Conservation (phyloP, 2,888 invertebrate species). For the Coleophora deauratella region DNA sequence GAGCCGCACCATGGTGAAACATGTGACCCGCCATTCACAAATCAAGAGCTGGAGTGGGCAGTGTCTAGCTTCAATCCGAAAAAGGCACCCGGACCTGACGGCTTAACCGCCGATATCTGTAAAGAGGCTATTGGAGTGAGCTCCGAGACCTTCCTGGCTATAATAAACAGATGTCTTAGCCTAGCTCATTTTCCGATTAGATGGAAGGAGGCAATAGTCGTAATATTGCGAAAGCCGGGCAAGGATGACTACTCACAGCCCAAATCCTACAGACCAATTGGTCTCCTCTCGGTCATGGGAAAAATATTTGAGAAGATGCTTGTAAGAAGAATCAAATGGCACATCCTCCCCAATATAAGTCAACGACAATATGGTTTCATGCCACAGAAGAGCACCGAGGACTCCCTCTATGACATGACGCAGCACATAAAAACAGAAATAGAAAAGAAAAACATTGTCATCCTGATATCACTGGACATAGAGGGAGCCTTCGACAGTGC, state of each 20-base stretch:
- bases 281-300: constrained; percentile 10
- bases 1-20: background rate
- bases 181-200: constrained; percentile 1
- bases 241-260: constrained; percentile 3
- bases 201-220: constrained; percentile 8
- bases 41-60: constrained; percentile 4
- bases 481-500: constrained; percentile 10
- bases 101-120: constrained; percentile 18
- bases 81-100: constrained; percentile 18
- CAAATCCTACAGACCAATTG: constrained; percentile 11
- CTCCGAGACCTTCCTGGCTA: background rate
- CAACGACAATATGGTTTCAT: constrained; percentile 12
- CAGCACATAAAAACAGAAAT: background rate
- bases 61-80: constrained; percentile 7
- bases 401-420: constrained; percentile 4
- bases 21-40: constrained; percentile 10
- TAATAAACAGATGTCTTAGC: constrained; percentile 5
- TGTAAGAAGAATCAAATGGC: constrained; percentile 2
- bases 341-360: constrained; percentile 5
- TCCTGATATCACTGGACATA: constrained; percentile 11
- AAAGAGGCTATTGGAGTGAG: constrained; percentile 6
- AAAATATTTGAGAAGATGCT: constrained; percentile 12
- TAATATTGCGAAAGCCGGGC: constrained; percentile 5
- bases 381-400: constrained; percentile 8
- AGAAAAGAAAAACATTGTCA: constrained; percentile 1